Conservation (phyloP, 1,140 invertebrate species). For the Sipha flava region DNA sequence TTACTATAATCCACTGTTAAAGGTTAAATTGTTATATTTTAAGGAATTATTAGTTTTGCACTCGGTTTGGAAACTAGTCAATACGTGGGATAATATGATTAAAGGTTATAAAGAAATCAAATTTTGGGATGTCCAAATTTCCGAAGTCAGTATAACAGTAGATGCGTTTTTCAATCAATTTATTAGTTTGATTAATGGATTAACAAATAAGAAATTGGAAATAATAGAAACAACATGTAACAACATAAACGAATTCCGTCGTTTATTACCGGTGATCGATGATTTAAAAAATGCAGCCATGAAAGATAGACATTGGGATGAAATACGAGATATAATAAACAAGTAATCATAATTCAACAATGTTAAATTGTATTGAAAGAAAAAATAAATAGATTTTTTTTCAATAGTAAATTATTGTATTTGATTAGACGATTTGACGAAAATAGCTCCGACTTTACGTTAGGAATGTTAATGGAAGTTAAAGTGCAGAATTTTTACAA, state of each 20-base stretch:
- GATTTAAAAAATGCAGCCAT: not conserved
- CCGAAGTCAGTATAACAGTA: not conserved
- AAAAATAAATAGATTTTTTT: too few species aligned
- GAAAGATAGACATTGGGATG: constrained; percentile 3
- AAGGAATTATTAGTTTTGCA: not conserved
- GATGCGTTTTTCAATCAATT: not conserved
- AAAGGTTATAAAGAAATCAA: not conserved
- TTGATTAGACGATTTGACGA: not conserved
- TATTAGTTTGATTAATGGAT: not conserved
- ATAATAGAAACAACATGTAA: not conserved
- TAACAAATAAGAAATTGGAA: constrained; percentile 5
- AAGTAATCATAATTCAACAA: not conserved
- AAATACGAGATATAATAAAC: not conserved
- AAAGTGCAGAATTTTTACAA: not conserved
- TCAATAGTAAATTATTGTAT: not conserved
- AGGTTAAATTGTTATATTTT: not conserved
- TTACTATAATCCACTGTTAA: too few species aligned
- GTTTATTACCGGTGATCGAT: not conserved
- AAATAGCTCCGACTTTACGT: not conserved
- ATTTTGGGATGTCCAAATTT: not conserved
- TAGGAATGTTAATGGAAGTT: not conserved
- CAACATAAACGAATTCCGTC: not conserved
- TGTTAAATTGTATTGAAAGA: not conserved
- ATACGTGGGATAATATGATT: not conserved
- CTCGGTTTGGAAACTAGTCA: not conserved